These are phyloP conservation scores for Cydia amplana DNA, from an alignment of 1,140 invertebrate genomes.

Conservation along the genomic window DNA sequence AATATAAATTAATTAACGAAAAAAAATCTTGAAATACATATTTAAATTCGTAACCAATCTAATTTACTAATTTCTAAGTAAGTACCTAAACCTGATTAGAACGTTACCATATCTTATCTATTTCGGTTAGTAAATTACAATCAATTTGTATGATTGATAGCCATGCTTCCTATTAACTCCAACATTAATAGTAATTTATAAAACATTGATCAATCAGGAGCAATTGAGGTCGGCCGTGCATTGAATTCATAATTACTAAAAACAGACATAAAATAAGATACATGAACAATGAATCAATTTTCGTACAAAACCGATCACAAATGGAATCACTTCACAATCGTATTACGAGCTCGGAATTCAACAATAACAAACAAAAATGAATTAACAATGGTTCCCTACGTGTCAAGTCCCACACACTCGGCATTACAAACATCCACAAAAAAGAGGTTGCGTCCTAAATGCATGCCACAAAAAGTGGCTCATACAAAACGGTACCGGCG, in stretches of 20 bases:
- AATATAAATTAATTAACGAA: neutral
- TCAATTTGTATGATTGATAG: slow-evolving; percentile 13
- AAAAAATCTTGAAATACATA: neutral
- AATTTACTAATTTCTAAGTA: neutral
- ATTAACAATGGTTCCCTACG: slow-evolving; percentile 73
- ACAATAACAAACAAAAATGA: slow-evolving; percentile 68
- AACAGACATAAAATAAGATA: neutral
- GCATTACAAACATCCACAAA: slow-evolving; percentile 74
- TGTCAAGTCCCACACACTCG: slow-evolving; percentile 76
- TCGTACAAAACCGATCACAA: slow-evolving; percentile 45
- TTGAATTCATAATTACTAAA: neutral
- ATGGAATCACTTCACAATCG: slow-evolving; percentile 44
- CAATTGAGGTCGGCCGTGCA: neutral
- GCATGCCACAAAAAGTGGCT: slow-evolving; percentile 62
- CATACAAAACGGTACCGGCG: slow-evolving; percentile 68
- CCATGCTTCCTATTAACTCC: neutral
- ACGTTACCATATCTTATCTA: neutral
- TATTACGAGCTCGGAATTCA: slow-evolving; percentile 57
- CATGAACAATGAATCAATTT: neutral
- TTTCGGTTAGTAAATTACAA: neutral
- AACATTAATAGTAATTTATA: neutral
- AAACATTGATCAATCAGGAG: neutral
- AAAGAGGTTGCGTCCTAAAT: slow-evolving; percentile 72
- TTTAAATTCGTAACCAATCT: neutral
- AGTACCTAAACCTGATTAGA: neutral